A percentile compares a stretch with the other conserved stretches of the same genome.
These are phyloP conservation scores for Malurus leucopterus DNA, from an alignment of 2,797 vertebrate genomes.

Conservation along the genomic window DNA sequence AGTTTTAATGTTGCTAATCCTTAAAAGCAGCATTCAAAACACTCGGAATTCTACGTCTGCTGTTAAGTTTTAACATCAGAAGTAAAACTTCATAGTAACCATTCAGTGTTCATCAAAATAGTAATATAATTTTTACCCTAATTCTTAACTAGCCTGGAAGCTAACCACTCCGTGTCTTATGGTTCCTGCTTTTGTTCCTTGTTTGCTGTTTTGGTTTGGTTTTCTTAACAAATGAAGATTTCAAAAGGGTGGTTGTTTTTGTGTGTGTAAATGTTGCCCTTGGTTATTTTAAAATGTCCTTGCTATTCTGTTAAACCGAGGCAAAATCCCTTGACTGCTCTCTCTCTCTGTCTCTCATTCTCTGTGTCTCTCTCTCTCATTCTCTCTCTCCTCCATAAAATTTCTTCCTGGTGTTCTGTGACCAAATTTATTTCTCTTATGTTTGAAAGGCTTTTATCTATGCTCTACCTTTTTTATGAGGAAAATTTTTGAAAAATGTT, in stretches of 20 bases:
- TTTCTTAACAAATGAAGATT: not conserved
- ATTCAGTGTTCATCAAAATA: not conserved
- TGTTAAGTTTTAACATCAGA: not conserved
- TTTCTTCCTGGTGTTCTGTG: not conserved
- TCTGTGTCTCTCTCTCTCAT: not conserved
- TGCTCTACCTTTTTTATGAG: not conserved
- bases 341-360: not conserved
- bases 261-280: not conserved
- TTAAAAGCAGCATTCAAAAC: not conserved
- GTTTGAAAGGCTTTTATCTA: not conserved
- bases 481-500: not conserved
- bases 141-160: not conserved
- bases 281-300: not conserved
- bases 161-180: not conserved
- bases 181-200: not conserved
- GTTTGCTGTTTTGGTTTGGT: not conserved
- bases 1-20: constrained; percentile 1
- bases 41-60: not conserved
- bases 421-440: not conserved
- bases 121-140: not conserved
- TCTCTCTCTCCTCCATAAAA: not conserved
- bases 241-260: not conserved
- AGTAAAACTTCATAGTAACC: not conserved
- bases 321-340: not conserved
- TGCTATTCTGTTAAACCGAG: not conserved